Evolutionary conservation across 2,888 invertebrate genomes (phyloP).

Genomic region (Drosophila barbarae): DNA sequence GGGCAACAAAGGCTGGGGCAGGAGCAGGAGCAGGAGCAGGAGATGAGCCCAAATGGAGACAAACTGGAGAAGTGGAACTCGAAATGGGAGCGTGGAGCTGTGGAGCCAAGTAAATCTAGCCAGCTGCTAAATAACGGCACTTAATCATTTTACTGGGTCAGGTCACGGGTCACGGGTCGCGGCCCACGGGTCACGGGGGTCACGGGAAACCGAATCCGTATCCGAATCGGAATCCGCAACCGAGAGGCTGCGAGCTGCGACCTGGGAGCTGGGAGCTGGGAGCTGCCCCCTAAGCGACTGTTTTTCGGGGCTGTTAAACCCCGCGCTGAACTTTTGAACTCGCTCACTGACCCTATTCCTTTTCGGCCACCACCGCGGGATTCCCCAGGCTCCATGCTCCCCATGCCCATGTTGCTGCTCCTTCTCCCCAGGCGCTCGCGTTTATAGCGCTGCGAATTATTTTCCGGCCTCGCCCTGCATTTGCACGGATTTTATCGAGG

Average conservation of each 20-base stretch:
- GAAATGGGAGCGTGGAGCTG: conserved; percentile 2
- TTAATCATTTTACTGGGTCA: conserved; percentile 70
- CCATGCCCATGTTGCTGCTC: not conserved
- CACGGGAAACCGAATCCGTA: conserved; percentile 24
- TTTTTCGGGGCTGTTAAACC: conserved; percentile 54
- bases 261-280: not conserved
- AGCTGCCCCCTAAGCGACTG: not conserved
- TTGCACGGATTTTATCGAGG: conserved; percentile 63
- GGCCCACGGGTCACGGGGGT: conserved; percentile 27
- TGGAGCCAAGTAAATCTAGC: conserved; percentile 27
- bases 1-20: not conserved
- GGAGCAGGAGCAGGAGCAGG: not conserved
- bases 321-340: conserved; percentile 69
- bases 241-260: conserved; percentile 3
- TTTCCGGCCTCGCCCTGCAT: conserved; percentile 49
- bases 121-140: conserved; percentile 59
- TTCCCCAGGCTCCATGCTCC: conserved; percentile 7
- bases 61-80: conserved; percentile 18
- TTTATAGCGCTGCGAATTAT: conserved; percentile 61
- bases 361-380: conserved; percentile 1
- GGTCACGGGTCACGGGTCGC: conserved; percentile 24
- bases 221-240: conserved; percentile 13
- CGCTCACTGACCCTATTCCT: conserved; percentile 64
- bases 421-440: conserved; percentile 18
- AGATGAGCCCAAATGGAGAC: conserved; percentile 31